phyloP scores from a whole-genome alignment of 2,888 invertebrate species.

The Empis stercorea region DNA sequence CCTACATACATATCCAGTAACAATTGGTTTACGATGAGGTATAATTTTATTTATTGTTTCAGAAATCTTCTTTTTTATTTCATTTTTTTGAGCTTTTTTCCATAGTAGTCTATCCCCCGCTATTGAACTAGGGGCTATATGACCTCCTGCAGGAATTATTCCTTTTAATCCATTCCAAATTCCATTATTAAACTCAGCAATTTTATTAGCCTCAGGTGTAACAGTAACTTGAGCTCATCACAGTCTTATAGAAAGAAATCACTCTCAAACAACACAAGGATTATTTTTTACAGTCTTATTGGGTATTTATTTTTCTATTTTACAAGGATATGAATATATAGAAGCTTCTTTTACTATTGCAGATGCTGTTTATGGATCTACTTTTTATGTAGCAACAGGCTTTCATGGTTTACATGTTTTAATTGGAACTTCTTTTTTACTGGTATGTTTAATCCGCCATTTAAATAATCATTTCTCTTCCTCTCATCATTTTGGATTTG shows the following conservation, averaged over 20 bases:
- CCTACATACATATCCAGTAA: conserved; percentile 45
- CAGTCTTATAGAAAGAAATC: conserved; percentile 39
- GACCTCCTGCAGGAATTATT: conserved; percentile 50
- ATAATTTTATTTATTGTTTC: conserved; percentile 63
- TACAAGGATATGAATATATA: conserved; percentile 57
- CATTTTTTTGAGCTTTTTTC: conserved; percentile 43
- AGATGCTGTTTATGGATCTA: conserved; percentile 52
- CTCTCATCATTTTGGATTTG: conserved; percentile 49
- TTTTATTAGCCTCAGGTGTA: conserved; percentile 56
- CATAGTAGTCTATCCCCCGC: conserved; percentile 38
- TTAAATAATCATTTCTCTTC: conserved; percentile 39
- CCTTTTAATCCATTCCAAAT: conserved; percentile 56
- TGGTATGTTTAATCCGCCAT: conserved; percentile 40
- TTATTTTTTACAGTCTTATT: conserved; percentile 43
- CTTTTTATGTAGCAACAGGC: conserved; percentile 61
- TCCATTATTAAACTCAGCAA: conserved; percentile 58
- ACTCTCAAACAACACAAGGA: conserved; percentile 35
- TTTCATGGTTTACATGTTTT: conserved; percentile 64
- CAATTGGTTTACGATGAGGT: conserved; percentile 49
- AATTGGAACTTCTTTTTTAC: conserved; percentile 45
- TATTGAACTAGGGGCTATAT: conserved; percentile 45
- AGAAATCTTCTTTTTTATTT: conserved; percentile 49
- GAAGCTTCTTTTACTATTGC: conserved; percentile 47
- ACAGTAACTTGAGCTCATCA: conserved; percentile 54
- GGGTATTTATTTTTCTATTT: conserved; percentile 50